Evolutionary conservation across 2,797 vertebrate genomes (phyloP).

Genomic region (Lithobates sylvaticus): DNA sequence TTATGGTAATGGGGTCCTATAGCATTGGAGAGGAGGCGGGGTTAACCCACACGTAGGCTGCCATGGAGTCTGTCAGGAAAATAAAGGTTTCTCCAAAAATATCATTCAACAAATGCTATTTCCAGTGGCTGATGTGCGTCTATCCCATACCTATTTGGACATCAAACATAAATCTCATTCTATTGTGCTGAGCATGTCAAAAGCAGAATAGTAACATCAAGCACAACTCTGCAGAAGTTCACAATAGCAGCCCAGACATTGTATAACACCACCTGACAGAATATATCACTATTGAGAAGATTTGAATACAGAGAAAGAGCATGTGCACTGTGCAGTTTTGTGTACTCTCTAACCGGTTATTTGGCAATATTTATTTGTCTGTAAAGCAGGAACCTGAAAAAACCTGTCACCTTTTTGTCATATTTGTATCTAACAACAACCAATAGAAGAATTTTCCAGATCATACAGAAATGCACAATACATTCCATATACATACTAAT

Average conservation of each 20-base stretch:
- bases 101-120: conserved; percentile 25
- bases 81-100: conserved; percentile 4
- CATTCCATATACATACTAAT: too few relatives aligned
- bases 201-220: conserved; percentile 15
- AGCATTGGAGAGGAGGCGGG: too few relatives aligned
- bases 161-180: conserved; percentile 27
- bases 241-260: conserved; percentile 30
- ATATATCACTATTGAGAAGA: conserved; percentile 9
- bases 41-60: too few relatives aligned
- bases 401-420: background rate
- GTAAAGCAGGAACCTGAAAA: conserved; percentile 1
- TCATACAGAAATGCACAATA: too few relatives aligned
- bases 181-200: conserved; percentile 44
- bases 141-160: conserved; percentile 33
- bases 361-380: background rate
- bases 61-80: too few relatives aligned
- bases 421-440: background rate
- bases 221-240: conserved; percentile 30
- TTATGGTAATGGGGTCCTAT: too few relatives aligned
- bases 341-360: conserved; percentile 6
- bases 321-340: background rate
- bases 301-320: conserved; percentile 9
- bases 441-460: background rate
- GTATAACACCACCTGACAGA: conserved; percentile 31
- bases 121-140: background rate